These are phyloP conservation scores for Pheosia gnoma DNA, from an alignment of 2,888 invertebrate genomes.

Conservation along the genomic window DNA sequence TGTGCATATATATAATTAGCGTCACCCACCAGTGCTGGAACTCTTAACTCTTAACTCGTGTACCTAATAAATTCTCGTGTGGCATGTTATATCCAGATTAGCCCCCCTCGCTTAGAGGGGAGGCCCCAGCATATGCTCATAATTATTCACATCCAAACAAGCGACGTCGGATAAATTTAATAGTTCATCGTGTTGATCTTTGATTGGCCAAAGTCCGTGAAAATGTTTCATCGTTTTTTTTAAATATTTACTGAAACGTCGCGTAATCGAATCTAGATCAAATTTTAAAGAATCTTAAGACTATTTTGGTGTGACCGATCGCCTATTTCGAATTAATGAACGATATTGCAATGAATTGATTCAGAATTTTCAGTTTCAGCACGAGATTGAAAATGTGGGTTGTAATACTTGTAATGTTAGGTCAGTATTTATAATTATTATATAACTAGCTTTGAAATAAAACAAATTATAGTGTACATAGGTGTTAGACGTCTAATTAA, in stretches of 20 bases:
- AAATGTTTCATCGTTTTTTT: background rate
- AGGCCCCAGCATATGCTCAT: too few relatives aligned
- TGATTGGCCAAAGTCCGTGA: background rate
- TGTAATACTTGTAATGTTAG: slow-evolving; percentile 12
- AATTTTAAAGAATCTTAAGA: background rate
- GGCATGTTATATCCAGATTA: too few relatives aligned
- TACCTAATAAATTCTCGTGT: too few relatives aligned
- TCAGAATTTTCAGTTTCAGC: background rate
- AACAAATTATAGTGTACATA: too few relatives aligned
- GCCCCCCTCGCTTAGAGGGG: too few relatives aligned
- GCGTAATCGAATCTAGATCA: background rate
- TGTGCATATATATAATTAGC: too few relatives aligned
- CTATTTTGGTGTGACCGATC: background rate
- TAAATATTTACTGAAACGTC: background rate
- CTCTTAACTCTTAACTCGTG: too few relatives aligned
- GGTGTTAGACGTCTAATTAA: too few relatives aligned
- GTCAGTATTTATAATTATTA: slow-evolving; percentile 11
- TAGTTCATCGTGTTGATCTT: background rate
- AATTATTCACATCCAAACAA: background rate
- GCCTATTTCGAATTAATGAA: background rate
- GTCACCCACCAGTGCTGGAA: too few relatives aligned
- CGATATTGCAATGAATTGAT: background rate
- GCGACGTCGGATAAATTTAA: background rate
- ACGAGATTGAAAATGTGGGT: background rate
- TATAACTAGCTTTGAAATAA: too few relatives aligned